Evolutionary conservation across 64 coral and sea anemone species (phyloP).

Genomic region (Anthopleura sola): DNA sequence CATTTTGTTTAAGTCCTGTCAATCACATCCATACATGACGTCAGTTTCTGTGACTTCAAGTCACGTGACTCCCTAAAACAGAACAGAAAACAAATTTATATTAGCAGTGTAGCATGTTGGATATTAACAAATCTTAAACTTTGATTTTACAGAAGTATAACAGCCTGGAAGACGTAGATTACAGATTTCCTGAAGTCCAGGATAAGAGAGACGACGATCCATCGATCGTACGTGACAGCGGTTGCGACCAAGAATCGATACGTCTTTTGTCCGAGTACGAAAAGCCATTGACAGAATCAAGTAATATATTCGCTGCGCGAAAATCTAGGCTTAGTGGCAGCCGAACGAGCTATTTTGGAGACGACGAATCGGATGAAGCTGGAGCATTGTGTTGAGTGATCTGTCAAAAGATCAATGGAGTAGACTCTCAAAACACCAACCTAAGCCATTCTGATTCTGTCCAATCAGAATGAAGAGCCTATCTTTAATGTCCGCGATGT

Average conservation of each 20-base stretch:
- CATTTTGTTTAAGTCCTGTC: not conserved
- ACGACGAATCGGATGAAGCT: not conserved
- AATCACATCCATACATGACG: not conserved
- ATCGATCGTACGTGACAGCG: not conserved
- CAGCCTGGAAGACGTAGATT: not conserved
- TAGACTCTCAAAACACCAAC: too few species aligned
- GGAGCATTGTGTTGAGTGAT: not conserved
- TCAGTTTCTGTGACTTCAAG: not conserved
- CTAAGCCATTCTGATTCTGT: not conserved
- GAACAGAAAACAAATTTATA: not conserved
- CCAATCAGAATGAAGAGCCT: not conserved
- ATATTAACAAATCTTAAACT: not conserved
- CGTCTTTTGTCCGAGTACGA: not conserved
- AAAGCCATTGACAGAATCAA: not conserved
- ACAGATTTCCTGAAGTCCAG: not conserved
- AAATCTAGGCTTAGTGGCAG: slow-evolving; percentile 1
- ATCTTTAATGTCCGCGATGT: too few species aligned
- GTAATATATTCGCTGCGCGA: not conserved
- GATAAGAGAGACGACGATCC: not conserved
- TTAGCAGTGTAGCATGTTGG: not conserved
- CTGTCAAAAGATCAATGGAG: not conserved
- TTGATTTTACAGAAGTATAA: not conserved
- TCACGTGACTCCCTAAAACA: not conserved
- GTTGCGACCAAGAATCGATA: not conserved
- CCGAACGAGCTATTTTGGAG: slow-evolving; percentile 6